Base-by-base conservation (phyloP, 2,888 invertebrate species). In the Drosophila birchii region DNA sequence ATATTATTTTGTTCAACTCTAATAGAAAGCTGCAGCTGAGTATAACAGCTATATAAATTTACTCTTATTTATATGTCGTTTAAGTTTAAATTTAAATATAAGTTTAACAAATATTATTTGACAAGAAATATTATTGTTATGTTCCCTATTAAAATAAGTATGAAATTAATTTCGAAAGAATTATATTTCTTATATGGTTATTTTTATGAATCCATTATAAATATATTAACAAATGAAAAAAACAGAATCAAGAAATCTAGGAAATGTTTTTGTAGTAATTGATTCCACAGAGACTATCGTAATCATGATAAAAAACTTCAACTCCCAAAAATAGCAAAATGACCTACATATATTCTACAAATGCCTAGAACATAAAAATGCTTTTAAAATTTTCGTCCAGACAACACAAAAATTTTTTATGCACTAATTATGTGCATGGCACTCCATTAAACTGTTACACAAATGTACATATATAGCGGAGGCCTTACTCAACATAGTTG, bases 381-480 rank as follows among this genome's bases (percentile, higher is more conserved):
- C 34, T 16, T 34, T 20, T 16, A 51, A 34, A 34, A 51, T 36
- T 9, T 9, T 9, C 20, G 3, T 23, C 20, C 51, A 20, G 51
- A 51, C 51, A 20, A 36, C 34, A 34, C 51, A n/a, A 4, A 38
- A 38, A n/a, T 23, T 1, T 23, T 38, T 54, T 29, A 41, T 23
- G 61, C 59, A 32, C 20, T 59, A 60, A 32, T 32, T 60, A 32
- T n/a, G 29, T n/a, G 60, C 32, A n/a, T n/a, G n/a, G 14, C 32
- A 39, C 8, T 11, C 11, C 32, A 61, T 60, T 18, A 34, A 41
- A 34, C 4, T 12, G 41, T 14, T 16, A 61, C 39, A 60, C 39
- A 39, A 29, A 20, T 60, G 20, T n/a, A 1, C 11, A 14, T n/a
- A 1, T 14, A 14, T n/a, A 6, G 20, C 1, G n/a, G 9, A 23